phyloP scores from a whole-genome alignment of 2,113 vertebrate genomes.

The Vanacampus margaritifer region DNA sequence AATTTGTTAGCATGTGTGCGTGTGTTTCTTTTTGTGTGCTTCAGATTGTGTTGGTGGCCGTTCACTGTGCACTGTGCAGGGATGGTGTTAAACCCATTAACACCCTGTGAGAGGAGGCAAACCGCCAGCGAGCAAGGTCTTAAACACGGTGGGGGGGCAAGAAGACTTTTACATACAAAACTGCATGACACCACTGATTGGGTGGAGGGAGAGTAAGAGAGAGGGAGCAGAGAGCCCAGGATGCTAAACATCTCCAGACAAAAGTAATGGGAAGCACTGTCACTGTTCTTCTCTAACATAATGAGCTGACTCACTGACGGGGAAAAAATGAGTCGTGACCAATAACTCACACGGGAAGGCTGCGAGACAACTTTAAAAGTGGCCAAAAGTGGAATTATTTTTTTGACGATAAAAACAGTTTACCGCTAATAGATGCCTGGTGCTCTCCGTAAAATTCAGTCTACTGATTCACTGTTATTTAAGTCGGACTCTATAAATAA shows the following conservation, averaged over 20 bases:
- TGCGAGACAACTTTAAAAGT: neutral
- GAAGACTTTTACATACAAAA: neutral
- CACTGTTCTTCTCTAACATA: slow-evolving; percentile 32
- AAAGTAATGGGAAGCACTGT: slow-evolving; percentile 27
- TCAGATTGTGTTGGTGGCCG: slow-evolving; percentile 7
- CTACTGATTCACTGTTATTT: no score
- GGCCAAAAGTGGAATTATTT: neutral
- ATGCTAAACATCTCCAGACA: slow-evolving; percentile 43
- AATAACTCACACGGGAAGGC: slow-evolving; percentile 7
- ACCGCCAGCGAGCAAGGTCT: slow-evolving; percentile 22
- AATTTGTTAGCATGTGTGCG: neutral
- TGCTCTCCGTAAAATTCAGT: no score
- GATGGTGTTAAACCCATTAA: slow-evolving; percentile 42
- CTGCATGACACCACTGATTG: neutral
- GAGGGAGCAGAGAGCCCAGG: slow-evolving; percentile 18
- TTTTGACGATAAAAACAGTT: neutral
- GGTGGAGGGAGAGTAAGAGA: neutral
- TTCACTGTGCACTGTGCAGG: slow-evolving; percentile 3
- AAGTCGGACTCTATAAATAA: no score
- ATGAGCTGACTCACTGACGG: slow-evolving; percentile 22
- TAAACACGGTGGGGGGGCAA: slow-evolving; percentile 25
- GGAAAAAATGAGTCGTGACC: slow-evolving; percentile 16
- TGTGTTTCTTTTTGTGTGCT: neutral
- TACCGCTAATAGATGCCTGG: neutral
- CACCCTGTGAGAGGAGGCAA: slow-evolving; percentile 28